A percentile compares a stretch with the other conserved stretches of the same genome.
phyloP scores from a whole-genome alignment of 2,113 vertebrate species.

The Lasiurus borealis region DNA sequence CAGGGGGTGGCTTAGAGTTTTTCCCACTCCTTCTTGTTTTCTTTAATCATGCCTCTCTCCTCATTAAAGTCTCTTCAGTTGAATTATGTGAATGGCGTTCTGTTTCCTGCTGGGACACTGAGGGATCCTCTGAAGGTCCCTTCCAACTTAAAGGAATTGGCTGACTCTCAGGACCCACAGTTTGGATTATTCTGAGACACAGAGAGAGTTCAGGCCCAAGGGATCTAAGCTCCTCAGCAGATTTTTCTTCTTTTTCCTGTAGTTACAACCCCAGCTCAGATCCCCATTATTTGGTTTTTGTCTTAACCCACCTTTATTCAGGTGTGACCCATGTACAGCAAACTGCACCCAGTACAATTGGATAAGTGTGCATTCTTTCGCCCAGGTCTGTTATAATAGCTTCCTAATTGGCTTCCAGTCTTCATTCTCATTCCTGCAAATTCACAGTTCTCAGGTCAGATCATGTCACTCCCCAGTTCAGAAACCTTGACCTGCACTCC shows the following conservation, averaged over 20 bases:
- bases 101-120: not conserved
- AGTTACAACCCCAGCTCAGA: not conserved
- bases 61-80: not conserved
- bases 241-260: not conserved
- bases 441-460: not conserved
- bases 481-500: not conserved
- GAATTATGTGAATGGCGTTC: not conserved
- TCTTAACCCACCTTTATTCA: not conserved
- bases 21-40: not conserved
- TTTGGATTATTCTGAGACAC: not conserved
- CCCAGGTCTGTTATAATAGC: not conserved
- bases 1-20: not conserved
- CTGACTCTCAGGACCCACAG: rapidly evolving
- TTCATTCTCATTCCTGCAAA: not conserved
- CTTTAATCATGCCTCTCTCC: not conserved
- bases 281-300: not conserved
- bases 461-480: not conserved
- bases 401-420: not conserved
- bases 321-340: rapidly evolving
- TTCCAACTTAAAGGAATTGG: not conserved
- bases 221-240: not conserved
- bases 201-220: not conserved
- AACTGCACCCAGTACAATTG: no score
- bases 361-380: not conserved
- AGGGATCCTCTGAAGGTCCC: not conserved